Conservation (phyloP, 2,888 invertebrate genomes). For the Mesorhabditis spiculigera region DNA sequence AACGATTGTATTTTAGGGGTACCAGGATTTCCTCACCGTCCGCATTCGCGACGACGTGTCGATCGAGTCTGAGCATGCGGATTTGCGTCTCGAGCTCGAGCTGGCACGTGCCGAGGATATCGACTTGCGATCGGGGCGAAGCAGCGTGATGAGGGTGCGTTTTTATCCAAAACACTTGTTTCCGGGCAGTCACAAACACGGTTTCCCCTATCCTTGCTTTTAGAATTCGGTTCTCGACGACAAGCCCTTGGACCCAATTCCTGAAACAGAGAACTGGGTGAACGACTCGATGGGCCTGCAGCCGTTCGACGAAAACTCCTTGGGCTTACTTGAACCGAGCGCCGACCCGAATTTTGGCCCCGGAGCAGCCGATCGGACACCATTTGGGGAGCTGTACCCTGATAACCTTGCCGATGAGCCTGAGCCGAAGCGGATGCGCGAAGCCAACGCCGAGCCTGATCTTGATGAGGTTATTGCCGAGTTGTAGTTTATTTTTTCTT, state of each 20-base stretch:
- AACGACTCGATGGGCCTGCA: too few relatives aligned
- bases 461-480: not conserved
- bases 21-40: not conserved
- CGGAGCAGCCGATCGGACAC: too few relatives aligned
- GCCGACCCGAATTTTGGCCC: too few relatives aligned
- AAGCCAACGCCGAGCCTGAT: not conserved
- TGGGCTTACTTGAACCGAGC: too few relatives aligned
- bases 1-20: not conserved
- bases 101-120: not conserved
- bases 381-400: too few relatives aligned
- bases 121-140: not conserved
- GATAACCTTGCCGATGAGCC: not conserved
- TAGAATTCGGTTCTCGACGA: too few relatives aligned
- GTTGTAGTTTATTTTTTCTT: not conserved
- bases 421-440: not conserved
- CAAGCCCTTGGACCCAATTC: too few relatives aligned
- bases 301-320: too few relatives aligned
- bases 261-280: too few relatives aligned
- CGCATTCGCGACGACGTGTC: not conserved
- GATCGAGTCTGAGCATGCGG: not conserved
- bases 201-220: too few relatives aligned
- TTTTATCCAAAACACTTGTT: not conserved
- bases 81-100: not conserved
- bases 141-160: not conserved
- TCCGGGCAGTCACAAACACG: not conserved